Percentiles rank a stretch among this genome's conserved stretches.
phyloP scores from a whole-genome alignment of 2,113 vertebrate genomes.

The Loxodonta africana region DNA sequence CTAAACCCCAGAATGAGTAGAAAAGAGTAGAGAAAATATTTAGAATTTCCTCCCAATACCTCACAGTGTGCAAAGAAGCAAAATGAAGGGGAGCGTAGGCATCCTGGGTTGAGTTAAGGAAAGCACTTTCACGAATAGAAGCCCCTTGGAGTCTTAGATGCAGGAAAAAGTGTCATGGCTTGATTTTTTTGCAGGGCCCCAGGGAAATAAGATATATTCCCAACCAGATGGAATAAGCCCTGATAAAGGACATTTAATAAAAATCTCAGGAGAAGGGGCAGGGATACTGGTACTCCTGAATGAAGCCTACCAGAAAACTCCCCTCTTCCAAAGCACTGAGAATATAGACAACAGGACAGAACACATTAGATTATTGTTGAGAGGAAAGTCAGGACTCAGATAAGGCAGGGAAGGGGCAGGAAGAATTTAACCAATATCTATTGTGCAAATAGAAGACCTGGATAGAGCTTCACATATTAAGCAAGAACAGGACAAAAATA shows the following conservation, averaged over 20 bases:
- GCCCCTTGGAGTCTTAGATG: background rate
- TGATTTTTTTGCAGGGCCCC: background rate
- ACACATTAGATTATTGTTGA: background rate
- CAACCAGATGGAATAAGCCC: background rate
- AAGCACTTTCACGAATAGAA: conserved; percentile 33
- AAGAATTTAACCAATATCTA: background rate
- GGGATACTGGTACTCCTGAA: background rate
- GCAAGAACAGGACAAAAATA: background rate
- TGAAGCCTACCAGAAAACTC: background rate
- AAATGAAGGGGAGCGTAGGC: background rate
- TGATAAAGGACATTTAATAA: background rate
- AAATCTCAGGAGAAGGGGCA: background rate
- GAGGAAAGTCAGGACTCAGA: background rate
- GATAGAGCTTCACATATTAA: background rate
- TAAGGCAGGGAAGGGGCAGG: background rate
- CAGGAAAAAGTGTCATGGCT: background rate
- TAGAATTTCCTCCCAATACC: background rate
- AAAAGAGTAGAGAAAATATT: background rate
- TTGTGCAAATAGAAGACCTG: background rate
- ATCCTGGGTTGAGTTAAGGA: background rate
- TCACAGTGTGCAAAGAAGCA: background rate
- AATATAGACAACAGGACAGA: background rate
- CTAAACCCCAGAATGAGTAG: background rate
- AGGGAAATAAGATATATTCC: background rate
- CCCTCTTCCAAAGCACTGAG: background rate